A percentile compares a stretch with the other conserved stretches of the same genome.
These are phyloP conservation scores for Thumatha senex DNA, from an alignment of 2,888 invertebrate genomes.

Conservation along the genomic window DNA sequence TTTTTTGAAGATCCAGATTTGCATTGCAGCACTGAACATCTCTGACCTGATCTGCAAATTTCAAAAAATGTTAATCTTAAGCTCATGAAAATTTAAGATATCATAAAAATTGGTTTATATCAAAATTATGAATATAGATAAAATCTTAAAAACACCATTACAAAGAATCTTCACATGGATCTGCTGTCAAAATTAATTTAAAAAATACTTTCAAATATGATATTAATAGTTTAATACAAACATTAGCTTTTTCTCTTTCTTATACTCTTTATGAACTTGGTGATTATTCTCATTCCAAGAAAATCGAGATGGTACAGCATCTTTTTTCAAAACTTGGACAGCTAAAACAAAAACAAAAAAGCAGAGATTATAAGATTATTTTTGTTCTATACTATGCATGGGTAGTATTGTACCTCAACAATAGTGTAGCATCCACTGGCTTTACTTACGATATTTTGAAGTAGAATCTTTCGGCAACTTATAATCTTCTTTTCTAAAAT, in stretches of 20 bases:
- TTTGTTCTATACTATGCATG: not conserved
- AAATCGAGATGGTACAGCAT: slow-evolving; percentile 16
- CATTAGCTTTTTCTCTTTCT: not conserved
- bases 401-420: not conserved
- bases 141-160: too few species aligned
- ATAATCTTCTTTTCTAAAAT: slow-evolving; percentile 13
- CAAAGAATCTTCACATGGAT: too few species aligned
- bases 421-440: not conserved
- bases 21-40: slow-evolving; percentile 32
- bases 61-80: not conserved
- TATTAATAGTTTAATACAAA: slow-evolving; percentile 3
- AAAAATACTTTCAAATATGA: not conserved
- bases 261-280: not conserved
- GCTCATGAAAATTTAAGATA: not conserved
- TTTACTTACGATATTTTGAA: slow-evolving; percentile 7
- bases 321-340: slow-evolving; percentile 15
- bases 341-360: slow-evolving; percentile 6
- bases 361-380: not conserved
- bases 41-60: slow-evolving; percentile 19
- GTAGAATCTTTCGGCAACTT: slow-evolving; percentile 9
- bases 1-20: slow-evolving; percentile 20
- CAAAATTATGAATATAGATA: too few species aligned
- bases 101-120: too few species aligned
- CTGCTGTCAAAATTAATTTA: not conserved
- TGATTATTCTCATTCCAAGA: slow-evolving; percentile 13